Conservation (phyloP, 1,140 invertebrate species). For the Delia radicum region DNA sequence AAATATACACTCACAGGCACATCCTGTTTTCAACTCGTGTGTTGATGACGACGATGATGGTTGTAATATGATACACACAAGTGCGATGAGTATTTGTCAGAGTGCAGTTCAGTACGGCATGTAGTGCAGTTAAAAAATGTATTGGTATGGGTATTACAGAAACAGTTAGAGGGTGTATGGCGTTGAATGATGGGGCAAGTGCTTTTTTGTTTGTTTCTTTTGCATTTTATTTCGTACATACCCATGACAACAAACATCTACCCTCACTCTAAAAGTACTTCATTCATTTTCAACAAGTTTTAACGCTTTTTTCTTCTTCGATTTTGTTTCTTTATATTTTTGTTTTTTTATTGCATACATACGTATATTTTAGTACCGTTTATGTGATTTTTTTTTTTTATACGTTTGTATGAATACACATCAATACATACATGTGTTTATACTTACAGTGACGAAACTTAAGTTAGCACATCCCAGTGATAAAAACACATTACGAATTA, state of each 20-base stretch:
- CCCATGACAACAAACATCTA: not conserved
- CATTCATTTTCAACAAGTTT: constrained; percentile 19
- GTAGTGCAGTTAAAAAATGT: not conserved
- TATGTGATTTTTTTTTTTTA: constrained; percentile 10
- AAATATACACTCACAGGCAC: not conserved
- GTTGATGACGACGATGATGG: not conserved
- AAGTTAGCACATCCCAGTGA: too few relatives aligned
- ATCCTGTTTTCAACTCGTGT: not conserved
- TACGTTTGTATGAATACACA: not conserved
- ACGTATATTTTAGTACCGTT: not conserved
- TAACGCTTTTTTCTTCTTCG: constrained; percentile 8
- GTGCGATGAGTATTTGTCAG: not conserved
- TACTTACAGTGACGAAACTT: too few relatives aligned
- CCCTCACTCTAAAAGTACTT: not conserved
- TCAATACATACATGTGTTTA: not conserved
- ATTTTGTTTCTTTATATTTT: not conserved
- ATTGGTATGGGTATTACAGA: not conserved
- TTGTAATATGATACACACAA: not conserved
- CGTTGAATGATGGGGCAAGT: not conserved
- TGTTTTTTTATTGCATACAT: not conserved
- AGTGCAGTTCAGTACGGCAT: not conserved
- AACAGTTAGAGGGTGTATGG: not conserved
- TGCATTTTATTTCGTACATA: not conserved
- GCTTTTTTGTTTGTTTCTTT: not conserved
- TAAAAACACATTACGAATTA: too few relatives aligned